Percentiles rank a stretch among this genome's conserved stretches.
These are phyloP conservation scores for Dunckerocampus dactyliophorus DNA, from an alignment of 2,113 vertebrate genomes.

Conservation along the genomic window DNA sequence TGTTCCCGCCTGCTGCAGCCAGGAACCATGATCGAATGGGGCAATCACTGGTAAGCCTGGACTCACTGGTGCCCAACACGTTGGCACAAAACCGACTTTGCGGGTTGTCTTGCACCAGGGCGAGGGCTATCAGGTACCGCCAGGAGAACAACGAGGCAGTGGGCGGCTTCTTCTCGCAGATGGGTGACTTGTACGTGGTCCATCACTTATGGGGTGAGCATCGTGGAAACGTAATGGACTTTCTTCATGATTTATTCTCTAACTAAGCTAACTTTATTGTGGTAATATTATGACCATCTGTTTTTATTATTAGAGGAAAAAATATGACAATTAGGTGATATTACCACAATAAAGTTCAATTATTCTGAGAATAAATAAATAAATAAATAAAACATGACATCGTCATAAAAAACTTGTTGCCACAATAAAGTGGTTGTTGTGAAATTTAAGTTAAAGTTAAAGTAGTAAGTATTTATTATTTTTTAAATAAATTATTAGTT, in stretches of 20 bases:
- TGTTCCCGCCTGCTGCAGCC: slow-evolving; percentile 74
- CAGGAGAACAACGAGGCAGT: slow-evolving; percentile 94
- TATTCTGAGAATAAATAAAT: no score
- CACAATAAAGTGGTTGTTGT: no score
- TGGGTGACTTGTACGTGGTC: slow-evolving; percentile 90
- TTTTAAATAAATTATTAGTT: no score
- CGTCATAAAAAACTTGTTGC: no score
- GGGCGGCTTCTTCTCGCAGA: slow-evolving; percentile 95
- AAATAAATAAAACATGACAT: no score
- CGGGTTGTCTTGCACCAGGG: slow-evolving; percentile 70
- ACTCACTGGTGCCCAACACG: background rate
- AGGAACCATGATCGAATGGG: slow-evolving; percentile 98
- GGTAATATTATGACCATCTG: no score
- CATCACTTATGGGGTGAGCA: slow-evolving; percentile 95
- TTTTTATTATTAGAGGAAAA: no score
- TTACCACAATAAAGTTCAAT: no score
- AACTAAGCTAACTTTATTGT: no score
- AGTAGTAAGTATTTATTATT: no score
- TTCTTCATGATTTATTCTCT: background rate
- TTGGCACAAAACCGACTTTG: background rate
- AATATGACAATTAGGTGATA: no score
- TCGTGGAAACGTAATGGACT: background rate
- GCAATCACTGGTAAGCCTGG: slow-evolving; percentile 89
- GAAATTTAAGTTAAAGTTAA: no score
- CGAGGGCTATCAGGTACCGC: slow-evolving; percentile 87